phyloP scores from a whole-genome alignment of 2,797 vertebrate genomes.

The Aphelocoma californica region DNA sequence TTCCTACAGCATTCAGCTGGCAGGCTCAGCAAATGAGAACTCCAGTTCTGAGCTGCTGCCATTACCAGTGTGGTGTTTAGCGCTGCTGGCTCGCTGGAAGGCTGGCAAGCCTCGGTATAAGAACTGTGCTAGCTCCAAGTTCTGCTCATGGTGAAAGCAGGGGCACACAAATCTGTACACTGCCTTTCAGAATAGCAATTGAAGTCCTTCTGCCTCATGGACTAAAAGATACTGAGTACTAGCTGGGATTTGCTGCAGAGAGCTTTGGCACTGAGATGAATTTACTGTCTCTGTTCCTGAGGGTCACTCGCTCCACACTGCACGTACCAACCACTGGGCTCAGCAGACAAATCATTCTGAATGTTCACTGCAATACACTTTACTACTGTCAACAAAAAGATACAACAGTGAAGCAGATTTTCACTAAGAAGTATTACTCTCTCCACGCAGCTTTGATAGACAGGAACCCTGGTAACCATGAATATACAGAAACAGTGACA shows the following conservation, averaged over 20 bases:
- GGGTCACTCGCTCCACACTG: background rate
- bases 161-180: background rate
- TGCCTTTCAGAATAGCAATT: background rate
- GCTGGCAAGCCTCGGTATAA: background rate
- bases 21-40: background rate
- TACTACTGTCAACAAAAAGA: background rate
- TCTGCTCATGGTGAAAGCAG: background rate
- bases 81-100: background rate
- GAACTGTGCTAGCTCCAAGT: background rate
- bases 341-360: background rate
- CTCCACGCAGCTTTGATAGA: background rate
- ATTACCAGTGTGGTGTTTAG: background rate
- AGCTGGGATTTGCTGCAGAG: background rate
- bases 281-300: background rate
- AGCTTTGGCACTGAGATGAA: background rate
- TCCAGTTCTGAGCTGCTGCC: background rate
- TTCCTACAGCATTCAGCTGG: background rate
- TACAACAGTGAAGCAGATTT: background rate
- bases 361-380: background rate
- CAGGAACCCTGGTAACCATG: background rate
- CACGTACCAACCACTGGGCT: fast-evolving
- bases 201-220: background rate
- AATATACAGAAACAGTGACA: background rate
- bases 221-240: background rate
- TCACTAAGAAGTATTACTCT: background rate